A percentile compares a stretch with the other conserved stretches of the same genome.
These are phyloP conservation scores for Tipula confusa DNA, from an alignment of 2,888 invertebrate species.

Conservation along the genomic window DNA sequence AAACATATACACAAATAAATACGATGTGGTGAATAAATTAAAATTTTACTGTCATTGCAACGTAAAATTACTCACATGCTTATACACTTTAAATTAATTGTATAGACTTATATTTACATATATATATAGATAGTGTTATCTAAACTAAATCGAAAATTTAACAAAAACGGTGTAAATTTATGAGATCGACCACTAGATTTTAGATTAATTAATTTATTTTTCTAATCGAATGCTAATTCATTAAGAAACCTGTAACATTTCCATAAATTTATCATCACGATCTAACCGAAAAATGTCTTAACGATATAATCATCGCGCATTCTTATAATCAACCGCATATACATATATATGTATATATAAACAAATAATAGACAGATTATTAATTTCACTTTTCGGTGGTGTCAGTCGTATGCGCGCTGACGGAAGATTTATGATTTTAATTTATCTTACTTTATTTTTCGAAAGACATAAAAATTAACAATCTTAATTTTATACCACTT, in stretches of 20 bases:
- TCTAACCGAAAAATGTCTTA: constrained; percentile 7
- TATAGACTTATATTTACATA: no score
- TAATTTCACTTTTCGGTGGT: constrained; percentile 4
- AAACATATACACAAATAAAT: neutral
- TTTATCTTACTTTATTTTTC: neutral
- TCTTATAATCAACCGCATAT: neutral
- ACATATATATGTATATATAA: neutral
- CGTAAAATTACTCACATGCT: neutral
- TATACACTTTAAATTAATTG: neutral
- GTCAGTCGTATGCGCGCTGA: neutral
- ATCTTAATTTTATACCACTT: neutral
- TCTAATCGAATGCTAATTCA: constrained; percentile 4
- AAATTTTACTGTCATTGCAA: neutral
- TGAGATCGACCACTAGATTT: neutral
- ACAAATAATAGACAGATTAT: neutral
- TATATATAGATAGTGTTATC: neutral
- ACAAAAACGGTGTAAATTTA: neutral
- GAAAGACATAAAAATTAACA: neutral
- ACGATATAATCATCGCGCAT: neutral
- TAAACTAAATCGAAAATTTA: neutral
- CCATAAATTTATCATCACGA: neutral
- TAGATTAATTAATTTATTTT: neutral
- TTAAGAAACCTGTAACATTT: neutral
- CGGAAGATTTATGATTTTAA: neutral
- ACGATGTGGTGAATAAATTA: neutral